A percentile compares a stretch with the other conserved stretches of the same genome.
These are phyloP conservation scores for Oreocharis arfaki DNA, from an alignment of 2,113 vertebrate species.

Conservation along the genomic window DNA sequence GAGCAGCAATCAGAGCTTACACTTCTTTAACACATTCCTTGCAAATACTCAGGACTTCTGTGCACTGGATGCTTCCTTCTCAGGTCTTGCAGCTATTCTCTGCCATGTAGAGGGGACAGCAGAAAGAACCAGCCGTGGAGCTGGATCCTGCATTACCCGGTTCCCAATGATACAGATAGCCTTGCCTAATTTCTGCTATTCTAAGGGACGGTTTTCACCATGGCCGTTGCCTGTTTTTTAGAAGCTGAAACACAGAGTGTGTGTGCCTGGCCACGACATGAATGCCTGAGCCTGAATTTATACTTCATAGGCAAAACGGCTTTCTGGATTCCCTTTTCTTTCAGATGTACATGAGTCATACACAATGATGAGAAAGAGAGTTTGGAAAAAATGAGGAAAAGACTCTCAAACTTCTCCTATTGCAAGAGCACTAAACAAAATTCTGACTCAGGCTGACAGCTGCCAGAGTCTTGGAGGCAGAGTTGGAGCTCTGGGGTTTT, in stretches of 20 bases:
- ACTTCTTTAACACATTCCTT: not conserved
- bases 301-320: not conserved
- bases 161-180: not conserved
- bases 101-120: not conserved
- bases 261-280: not conserved
- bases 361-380: not conserved
- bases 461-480: not conserved
- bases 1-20: not conserved
- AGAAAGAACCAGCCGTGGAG: not conserved
- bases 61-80: not conserved
- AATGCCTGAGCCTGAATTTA: rapidly evolving
- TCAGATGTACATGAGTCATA: not conserved
- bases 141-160: not conserved
- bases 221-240: not conserved
- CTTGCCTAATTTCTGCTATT: not conserved
- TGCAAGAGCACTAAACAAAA: not conserved
- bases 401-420: rapidly evolving
- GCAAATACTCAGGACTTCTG: not conserved
- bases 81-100: not conserved
- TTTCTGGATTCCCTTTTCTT: not conserved
- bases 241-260: not conserved
- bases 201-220: not conserved
- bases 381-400: not conserved
- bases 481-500: not conserved
- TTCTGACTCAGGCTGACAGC: not conserved